Conservation (phyloP, 2,113 vertebrate genomes). For the Sylvilagus bachmani region DNA sequence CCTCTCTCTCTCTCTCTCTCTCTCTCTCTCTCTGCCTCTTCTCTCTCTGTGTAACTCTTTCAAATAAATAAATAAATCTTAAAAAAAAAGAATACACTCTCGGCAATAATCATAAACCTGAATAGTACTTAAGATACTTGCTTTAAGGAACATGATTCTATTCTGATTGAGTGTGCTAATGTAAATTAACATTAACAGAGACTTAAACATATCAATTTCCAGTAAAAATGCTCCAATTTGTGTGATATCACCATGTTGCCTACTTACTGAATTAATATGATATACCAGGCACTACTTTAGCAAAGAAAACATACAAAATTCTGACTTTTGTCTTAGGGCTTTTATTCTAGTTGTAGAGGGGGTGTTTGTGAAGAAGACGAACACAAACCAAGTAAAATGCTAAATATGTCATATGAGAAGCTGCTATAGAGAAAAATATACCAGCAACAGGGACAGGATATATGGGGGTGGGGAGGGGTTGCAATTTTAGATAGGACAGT, state of each 20-base stretch:
- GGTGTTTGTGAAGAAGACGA: background rate
- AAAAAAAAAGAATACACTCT: background rate
- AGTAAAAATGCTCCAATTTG: conserved; percentile 38
- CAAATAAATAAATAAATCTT: too few species aligned
- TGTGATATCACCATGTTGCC: background rate
- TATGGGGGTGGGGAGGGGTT: background rate
- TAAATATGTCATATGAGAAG: conserved; percentile 6
- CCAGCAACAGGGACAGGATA: background rate
- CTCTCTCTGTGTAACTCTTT: too few species aligned
- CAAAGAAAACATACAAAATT: conserved; percentile 21
- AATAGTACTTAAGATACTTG: conserved; percentile 13
- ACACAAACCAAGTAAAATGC: conserved; percentile 31
- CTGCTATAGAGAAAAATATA: background rate
- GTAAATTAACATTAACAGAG: conserved; percentile 28
- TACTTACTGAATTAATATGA: background rate
- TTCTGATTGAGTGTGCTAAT: background rate
- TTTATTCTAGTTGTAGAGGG: background rate
- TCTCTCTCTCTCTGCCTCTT: too few species aligned
- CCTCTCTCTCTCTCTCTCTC: too few species aligned
- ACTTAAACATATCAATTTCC: conserved; percentile 51
- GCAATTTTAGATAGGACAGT: background rate
- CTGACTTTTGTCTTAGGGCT: background rate
- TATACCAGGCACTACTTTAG: background rate
- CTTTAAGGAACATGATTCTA: conserved; percentile 37
- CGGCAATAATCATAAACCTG: background rate